Base-by-base conservation (phyloP, 2,888 invertebrate species). In the Unio pictorum region DNA sequence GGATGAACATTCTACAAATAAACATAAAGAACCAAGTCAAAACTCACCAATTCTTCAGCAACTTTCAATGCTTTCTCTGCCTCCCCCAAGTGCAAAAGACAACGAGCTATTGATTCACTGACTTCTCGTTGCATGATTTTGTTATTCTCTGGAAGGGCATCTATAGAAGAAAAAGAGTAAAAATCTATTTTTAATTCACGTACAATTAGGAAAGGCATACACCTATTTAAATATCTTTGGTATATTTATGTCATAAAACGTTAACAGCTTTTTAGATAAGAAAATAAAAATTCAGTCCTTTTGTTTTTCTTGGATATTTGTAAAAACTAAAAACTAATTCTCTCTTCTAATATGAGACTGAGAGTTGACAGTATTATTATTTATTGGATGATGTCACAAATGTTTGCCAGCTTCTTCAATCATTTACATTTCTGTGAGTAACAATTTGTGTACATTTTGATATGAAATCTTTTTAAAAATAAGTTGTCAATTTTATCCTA, bases 71-170 rank as follows among this genome's bases (percentile, higher is more conserved):
- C 77, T 15, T 72, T 60, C 15, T 63, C 58, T 18, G 56, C 59
- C 20, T 76, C 62, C 8, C 74, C 73, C 18, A 64, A 56, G 56
- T 76, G 57, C 54, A 81, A 45, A 64, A 79, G 73, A 75, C 81
- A 80, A 62, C 82, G 73, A 1, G 78, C 70, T 55, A 81, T 45
- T 26, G 80, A 81, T 61, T 84, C 83, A 28, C 68, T 65, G 58
- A 84, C 59, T 62, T 82, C 82, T 55, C 79, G 72, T 56, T 75
- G 59, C 75, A 82, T 79, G 18, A 73, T 69, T 61, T 74, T 76
- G 64, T 76, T 80, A 58, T 73, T 69, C 23, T 62, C 60, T 11
- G 80, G 78, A 20, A 81, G 66, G 61, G 45, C 62, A 54, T 72
- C 81, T 82, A 71, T 5, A 34, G 8, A 34, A 8, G 34, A 7